Conservation (phyloP, 2,797 vertebrate genomes). For the Mionectes olivaceus region DNA sequence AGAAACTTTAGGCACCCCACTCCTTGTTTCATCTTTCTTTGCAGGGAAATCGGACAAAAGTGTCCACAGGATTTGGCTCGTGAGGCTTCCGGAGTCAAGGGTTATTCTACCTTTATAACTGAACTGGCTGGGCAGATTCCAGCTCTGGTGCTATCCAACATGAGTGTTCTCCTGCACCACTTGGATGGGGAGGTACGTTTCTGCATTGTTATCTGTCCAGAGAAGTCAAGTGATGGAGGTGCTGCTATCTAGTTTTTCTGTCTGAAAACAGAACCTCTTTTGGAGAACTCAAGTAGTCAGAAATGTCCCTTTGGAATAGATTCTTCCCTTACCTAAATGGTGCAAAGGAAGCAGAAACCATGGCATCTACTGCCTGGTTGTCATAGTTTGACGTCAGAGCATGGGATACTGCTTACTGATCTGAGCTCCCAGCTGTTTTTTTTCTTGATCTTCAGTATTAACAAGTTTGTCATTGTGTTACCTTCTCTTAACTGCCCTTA, state of each 20-base stretch:
- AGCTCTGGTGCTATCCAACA: conserved; percentile 87
- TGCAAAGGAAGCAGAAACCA: background rate
- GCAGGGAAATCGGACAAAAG: conserved; percentile 94
- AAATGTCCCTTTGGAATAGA: background rate
- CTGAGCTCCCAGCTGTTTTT: background rate
- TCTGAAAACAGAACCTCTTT: background rate
- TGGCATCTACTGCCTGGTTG: background rate
- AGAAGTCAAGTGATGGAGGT: background rate
- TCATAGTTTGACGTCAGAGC: background rate
- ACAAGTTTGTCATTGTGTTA: background rate
- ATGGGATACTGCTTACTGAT: background rate
- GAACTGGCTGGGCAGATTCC: conserved; percentile 88
- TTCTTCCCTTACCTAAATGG: background rate
- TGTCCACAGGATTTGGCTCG: conserved; percentile 87
- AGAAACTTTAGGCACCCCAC: background rate
- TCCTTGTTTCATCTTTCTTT: background rate
- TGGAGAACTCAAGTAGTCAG: background rate
- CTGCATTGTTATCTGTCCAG: background rate
- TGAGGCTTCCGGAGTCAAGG: conserved; percentile 87
- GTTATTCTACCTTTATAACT: conserved; percentile 88
- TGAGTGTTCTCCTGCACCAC: conserved; percentile 90
- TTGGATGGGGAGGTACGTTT: conserved; percentile 90
- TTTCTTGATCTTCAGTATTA: background rate
- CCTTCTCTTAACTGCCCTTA: background rate
- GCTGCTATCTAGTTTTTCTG: background rate